Evolutionary conservation across 2,113 vertebrate genomes (phyloP).

Genomic region (Nothoprocta perdicaria): DNA sequence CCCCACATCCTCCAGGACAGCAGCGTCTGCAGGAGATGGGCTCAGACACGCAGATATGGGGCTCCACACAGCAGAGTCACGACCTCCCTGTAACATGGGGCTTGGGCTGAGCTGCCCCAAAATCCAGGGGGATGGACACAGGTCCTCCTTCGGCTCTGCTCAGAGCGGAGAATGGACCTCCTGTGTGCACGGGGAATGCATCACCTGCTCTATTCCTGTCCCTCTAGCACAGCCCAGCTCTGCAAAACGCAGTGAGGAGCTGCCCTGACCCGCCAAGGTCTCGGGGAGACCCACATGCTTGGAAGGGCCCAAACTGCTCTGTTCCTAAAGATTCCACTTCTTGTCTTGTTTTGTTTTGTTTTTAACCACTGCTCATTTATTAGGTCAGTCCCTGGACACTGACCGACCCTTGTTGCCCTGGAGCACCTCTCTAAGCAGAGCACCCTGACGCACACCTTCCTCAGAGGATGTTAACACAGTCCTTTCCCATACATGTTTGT

Average conservation of each 20-base stretch:
- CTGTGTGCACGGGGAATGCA: background rate
- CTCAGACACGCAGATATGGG: background rate
- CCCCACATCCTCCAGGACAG: background rate
- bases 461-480: background rate
- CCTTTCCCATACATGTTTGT: background rate
- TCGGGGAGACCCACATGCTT: background rate
- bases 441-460: rapidly evolving
- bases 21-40: rapidly evolving
- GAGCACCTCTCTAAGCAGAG: rapidly evolving
- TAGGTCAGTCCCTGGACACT: background rate
- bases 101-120: background rate
- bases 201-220: background rate
- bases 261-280: rapidly evolving
- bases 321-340: background rate
- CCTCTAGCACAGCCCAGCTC: background rate
- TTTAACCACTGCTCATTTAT: background rate
- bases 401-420: background rate
- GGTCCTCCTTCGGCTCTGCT: background rate
- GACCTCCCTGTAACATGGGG: background rate
- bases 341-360: background rate
- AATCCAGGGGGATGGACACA: background rate
- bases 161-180: background rate
- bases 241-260: background rate
- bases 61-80: background rate
- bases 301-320: background rate